phyloP scores from a whole-genome alignment of 2,888 invertebrate genomes.

The Tubulanus polymorphus region DNA sequence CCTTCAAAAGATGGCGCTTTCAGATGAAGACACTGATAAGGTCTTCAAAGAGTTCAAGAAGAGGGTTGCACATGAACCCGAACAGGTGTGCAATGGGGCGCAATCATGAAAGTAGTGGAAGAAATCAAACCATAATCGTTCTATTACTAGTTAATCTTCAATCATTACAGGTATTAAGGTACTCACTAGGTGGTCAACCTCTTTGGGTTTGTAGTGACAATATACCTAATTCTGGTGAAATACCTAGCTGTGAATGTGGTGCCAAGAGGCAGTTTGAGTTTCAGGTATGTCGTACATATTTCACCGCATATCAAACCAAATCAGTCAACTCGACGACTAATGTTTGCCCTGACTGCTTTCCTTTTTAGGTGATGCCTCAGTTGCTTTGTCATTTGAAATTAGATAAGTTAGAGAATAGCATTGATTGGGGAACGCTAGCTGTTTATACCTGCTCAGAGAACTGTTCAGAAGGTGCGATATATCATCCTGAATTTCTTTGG shows the following conservation, averaged over 20 bases:
- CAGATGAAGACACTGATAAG: slow-evolving; percentile 65
- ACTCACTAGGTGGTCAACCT: slow-evolving; percentile 72
- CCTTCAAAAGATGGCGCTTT: slow-evolving; percentile 64
- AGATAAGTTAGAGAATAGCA: slow-evolving; percentile 58
- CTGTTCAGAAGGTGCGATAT: slow-evolving; percentile 66
- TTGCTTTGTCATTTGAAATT: slow-evolving; percentile 67
- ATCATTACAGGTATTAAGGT: slow-evolving; percentile 62
- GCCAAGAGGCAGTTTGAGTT: slow-evolving; percentile 79
- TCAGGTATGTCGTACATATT: slow-evolving; percentile 30
- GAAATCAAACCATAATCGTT: not conserved
- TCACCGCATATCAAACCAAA: not conserved
- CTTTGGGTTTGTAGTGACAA: slow-evolving; percentile 74
- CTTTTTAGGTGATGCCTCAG: slow-evolving; percentile 81
- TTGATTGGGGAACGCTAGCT: slow-evolving; percentile 88
- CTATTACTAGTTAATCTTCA: not conserved
- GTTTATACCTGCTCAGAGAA: slow-evolving; percentile 81
- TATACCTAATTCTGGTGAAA: slow-evolving; percentile 55
- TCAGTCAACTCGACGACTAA: no score
- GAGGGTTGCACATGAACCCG: slow-evolving; percentile 66
- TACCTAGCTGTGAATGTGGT: slow-evolving; percentile 70
- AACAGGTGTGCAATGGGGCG: slow-evolving; percentile 61
- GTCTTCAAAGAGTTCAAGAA: slow-evolving; percentile 74
- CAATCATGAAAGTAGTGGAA: not conserved
- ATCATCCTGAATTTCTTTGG: slow-evolving; percentile 73
- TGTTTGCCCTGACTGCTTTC: no score